These are phyloP conservation scores for Netelia melanura DNA, from an alignment of 2,888 invertebrate species.

Conservation along the genomic window DNA sequence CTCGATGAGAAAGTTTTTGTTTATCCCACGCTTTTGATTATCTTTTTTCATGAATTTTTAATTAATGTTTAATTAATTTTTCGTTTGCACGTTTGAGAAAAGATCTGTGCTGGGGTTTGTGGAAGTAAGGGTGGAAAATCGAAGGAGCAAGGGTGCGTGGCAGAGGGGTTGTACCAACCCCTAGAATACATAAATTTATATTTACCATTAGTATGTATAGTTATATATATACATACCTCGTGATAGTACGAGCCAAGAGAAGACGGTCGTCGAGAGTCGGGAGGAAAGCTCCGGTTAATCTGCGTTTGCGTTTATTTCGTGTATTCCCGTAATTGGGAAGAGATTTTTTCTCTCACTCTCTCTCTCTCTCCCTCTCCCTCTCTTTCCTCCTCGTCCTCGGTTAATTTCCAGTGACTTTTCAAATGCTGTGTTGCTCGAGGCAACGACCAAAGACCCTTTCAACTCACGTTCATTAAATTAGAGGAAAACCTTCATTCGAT, in stretches of 20 bases:
- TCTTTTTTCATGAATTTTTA: no score
- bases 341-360: slow-evolving; percentile 20
- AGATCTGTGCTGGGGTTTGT: no score
- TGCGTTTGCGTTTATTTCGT: slow-evolving; percentile 57
- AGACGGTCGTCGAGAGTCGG: slow-evolving; percentile 17
- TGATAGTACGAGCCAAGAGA: background rate
- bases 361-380: background rate
- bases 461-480: background rate
- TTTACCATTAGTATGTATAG: background rate
- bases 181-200: no score
- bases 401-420: slow-evolving; percentile 7
- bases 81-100: no score
- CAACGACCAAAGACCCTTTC: background rate
- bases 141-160: no score
- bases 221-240: background rate
- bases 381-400: background rate
- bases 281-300: slow-evolving; percentile 41
- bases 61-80: no score
- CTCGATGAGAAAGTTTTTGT: no score
- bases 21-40: no score
- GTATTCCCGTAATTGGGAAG: slow-evolving; percentile 50
- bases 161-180: no score
- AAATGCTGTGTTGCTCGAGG: slow-evolving; percentile 3
- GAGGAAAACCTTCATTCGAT: background rate
- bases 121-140: no score